Percentiles rank a stretch among this genome's conserved stretches.
These are phyloP conservation scores for Murina feae DNA, from an alignment of 2,113 vertebrate genomes.

Conservation along the genomic window DNA sequence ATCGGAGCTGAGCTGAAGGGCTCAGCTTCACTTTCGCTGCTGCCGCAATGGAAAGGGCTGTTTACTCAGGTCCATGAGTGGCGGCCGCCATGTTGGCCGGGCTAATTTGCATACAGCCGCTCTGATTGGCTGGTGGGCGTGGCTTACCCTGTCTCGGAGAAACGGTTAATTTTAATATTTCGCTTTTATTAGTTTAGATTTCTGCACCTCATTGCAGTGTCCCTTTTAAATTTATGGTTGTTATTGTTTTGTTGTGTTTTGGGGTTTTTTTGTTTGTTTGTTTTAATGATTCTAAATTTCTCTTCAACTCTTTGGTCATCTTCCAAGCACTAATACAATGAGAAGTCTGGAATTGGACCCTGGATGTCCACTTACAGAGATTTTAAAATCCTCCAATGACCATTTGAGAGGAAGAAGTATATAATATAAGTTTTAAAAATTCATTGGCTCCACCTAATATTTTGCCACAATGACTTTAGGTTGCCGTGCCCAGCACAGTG, in stretches of 20 bases:
- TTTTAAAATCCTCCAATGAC: slow-evolving; percentile 33
- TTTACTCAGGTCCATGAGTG: no score
- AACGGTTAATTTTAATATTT: no score
- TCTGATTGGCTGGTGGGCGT: no score
- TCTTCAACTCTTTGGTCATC: slow-evolving; percentile 11
- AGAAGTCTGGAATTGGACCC: slow-evolving; percentile 49
- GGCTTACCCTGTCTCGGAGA: no score
- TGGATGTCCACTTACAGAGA: slow-evolving; percentile 36
- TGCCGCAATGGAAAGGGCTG: no score
- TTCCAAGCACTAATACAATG: slow-evolving; percentile 55
- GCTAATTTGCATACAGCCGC: no score
- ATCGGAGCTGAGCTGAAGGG: no score
- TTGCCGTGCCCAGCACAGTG: not conserved
- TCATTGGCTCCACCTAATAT: not conserved
- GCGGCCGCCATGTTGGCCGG: no score
- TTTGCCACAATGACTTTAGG: not conserved
- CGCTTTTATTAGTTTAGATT: no score
- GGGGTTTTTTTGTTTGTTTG: no score
- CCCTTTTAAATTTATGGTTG: not conserved
- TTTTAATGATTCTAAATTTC: not conserved
- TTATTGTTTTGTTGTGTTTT: not conserved
- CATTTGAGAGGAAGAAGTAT: not conserved
- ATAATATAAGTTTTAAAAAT: not conserved
- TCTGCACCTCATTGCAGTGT: not conserved
- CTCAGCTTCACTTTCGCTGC: no score